A percentile compares a stretch with the other conserved stretches of the same genome.
phyloP scores from a whole-genome alignment of 2,797 vertebrate genomes.

The Rhinoraja longicauda region DNA sequence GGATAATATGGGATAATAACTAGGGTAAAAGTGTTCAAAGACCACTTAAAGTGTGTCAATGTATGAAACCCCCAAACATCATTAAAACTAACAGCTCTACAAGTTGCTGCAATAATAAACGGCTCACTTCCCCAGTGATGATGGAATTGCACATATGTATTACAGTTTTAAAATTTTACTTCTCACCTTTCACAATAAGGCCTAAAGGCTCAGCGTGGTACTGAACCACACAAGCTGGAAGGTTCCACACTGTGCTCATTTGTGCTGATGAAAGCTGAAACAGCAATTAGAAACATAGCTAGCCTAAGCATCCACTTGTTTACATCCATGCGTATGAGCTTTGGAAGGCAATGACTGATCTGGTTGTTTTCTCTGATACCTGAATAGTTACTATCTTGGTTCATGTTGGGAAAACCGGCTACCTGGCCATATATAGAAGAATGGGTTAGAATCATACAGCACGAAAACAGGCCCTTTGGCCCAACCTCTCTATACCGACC shows the following conservation, averaged over 20 bases:
- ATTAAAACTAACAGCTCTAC: not conserved
- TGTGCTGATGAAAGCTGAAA: not conserved
- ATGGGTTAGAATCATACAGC: not conserved
- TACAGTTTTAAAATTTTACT: not conserved
- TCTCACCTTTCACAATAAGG: not conserved
- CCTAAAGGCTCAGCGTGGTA: too few species aligned
- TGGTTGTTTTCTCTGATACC: not conserved
- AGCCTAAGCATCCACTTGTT: not conserved
- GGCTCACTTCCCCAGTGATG: not conserved
- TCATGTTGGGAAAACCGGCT: not conserved
- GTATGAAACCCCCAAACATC: not conserved
- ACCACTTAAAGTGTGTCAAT: too few species aligned
- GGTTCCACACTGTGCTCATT: not conserved
- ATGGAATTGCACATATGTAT: not conserved
- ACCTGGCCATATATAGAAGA: not conserved
- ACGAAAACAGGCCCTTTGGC: too few species aligned
- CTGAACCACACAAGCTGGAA: not conserved
- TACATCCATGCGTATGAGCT: not conserved
- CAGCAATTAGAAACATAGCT: not conserved
- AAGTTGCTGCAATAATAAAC: not conserved
- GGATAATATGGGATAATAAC: not conserved
- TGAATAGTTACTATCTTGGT: not conserved
- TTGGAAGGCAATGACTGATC: not conserved
- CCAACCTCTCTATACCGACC: too few species aligned
- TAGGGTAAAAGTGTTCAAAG: not conserved